Percentiles rank a stretch among this genome's conserved stretches.
Evolutionary conservation across 2,113 vertebrate species (phyloP).

Genomic region (Crocuta crocuta): DNA sequence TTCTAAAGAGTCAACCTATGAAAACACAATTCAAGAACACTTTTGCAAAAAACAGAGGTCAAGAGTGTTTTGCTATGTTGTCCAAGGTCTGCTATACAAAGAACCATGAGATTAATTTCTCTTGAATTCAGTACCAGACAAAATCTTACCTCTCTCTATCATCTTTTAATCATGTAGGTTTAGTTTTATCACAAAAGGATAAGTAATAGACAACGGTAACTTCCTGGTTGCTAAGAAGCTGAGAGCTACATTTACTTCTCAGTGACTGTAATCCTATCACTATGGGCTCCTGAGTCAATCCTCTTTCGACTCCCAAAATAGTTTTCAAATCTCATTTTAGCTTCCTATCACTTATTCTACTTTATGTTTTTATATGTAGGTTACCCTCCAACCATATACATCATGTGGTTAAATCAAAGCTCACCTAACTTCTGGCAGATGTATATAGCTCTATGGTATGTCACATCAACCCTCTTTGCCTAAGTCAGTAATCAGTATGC

Average conservation of each 20-base stretch:
- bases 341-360: background rate
- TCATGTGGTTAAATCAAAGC: background rate
- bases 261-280: constrained; percentile 30
- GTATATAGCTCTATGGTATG: background rate
- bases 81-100: background rate
- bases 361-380: constrained; percentile 22
- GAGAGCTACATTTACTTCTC: constrained; percentile 19
- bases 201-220: constrained; percentile 10
- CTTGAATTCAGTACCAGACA: constrained; percentile 46
- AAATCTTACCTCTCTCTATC: background rate
- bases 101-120: background rate
- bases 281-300: background rate
- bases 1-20: background rate
- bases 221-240: constrained; percentile 47
- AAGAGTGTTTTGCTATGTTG: background rate
- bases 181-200: constrained; percentile 36
- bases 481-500: background rate
- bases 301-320: background rate
- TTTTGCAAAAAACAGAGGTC: constrained; percentile 35
- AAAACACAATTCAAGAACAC: background rate
- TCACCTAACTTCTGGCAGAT: background rate
- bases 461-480: background rate
- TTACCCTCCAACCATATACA: background rate
- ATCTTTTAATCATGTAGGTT: constrained; percentile 5
- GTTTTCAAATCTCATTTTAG: background rate